Evolutionary conservation across 2,888 invertebrate genomes (phyloP), one percentile per base, ranked within the genome.

Genomic region (Spodoptera picta): DNA sequence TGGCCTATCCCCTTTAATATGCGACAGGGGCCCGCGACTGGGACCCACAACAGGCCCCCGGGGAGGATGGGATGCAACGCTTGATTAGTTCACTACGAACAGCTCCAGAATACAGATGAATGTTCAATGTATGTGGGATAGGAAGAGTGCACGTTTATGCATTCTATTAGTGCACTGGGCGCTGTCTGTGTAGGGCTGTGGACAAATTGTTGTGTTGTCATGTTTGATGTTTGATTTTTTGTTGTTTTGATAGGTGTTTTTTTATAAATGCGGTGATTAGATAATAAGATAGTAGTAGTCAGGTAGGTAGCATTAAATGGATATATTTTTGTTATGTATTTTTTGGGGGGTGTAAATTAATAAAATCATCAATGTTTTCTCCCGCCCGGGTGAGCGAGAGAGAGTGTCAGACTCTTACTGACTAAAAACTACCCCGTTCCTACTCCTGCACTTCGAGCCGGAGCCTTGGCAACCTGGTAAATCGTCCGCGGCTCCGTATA

Each of bases 21-120:
- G 79, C 79, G 65, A 51, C 56, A 51, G 65, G 57, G 69, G 72
- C 61, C 61, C 56, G 79, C 79, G 65, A 51, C 56, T 51, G 65
- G 57, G 69, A 70, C 61, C 61, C 56, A 75, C 71, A 67, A 66
- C 56, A 47, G 75, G 65, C 65, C 75, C 51, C 71, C 65, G n/a
- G 75, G 73, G 73, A 73, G 65, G 52, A 59, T 69, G 59, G 73
- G 76, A 78, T 78, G 76, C 78, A 76, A 58, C 68, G 68, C 65
- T 68, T 78, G 78, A 78, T 78, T 78, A 78, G 78, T 78, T 69
- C 67, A 64, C 69, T 31, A 36, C 53, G 47, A 41, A 76, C 73
- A 52, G 23, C 46, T 36, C 54, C 50, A 24, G 78, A 71, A 78
- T 78, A 78, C 71, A 70, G 65, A 76, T 78, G 54, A 56, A 48